These are phyloP conservation scores for Neomorphus geoffroyi DNA, from an alignment of 2,797 vertebrate genomes.

Conservation along the genomic window DNA sequence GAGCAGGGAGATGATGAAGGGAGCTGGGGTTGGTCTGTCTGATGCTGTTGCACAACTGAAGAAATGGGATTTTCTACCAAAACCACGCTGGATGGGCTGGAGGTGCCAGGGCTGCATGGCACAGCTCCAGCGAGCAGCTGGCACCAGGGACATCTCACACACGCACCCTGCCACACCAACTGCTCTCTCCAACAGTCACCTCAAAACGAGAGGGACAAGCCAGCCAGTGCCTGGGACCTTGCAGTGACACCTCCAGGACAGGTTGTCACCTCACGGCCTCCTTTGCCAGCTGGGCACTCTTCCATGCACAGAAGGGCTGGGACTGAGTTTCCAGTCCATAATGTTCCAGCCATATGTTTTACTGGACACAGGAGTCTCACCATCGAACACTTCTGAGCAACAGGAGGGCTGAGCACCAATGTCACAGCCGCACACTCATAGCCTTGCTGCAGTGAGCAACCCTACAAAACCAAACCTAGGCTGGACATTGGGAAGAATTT, in stretches of 20 bases:
- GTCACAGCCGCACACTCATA: not conserved
- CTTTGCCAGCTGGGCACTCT: fast-evolving
- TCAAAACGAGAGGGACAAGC: fast-evolving
- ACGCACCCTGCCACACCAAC: not conserved
- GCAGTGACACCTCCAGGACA: not conserved
- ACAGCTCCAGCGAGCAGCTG: not conserved
- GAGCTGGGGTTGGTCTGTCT: not conserved
- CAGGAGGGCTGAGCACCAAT: not conserved
- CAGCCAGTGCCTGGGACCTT: not conserved
- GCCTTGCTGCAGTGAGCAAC: not conserved
- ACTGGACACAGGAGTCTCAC: not conserved
- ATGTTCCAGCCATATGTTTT: fast-evolving
- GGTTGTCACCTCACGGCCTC: not conserved
- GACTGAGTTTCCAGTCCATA: not conserved
- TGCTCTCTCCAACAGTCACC: not conserved
- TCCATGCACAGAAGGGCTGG: not conserved
- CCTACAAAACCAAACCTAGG: not conserved
- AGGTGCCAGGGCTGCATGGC: not conserved
- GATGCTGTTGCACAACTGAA: not conserved
- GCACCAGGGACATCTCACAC: not conserved
- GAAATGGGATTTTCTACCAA: not conserved
- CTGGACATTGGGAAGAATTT: no score
- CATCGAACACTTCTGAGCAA: fast-evolving
- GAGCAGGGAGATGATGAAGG: fast-evolving
- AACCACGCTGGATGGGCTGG: not conserved